Conservation (phyloP, 2,797 vertebrate genomes). For the Rhinoraja longicauda region DNA sequence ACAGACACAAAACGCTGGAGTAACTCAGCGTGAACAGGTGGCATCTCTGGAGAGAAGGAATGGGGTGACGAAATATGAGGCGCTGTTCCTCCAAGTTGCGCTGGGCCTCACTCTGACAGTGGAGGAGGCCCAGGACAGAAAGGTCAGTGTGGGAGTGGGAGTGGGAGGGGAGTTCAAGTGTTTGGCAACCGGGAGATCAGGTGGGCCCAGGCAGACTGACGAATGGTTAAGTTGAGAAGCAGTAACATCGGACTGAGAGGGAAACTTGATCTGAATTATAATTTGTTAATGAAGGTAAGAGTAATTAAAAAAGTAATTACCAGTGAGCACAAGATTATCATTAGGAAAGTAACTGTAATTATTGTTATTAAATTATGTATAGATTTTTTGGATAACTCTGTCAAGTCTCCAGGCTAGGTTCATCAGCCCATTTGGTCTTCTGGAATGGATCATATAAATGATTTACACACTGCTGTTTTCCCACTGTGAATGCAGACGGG, state of each 20-base stretch:
- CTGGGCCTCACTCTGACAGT: too few species aligned
- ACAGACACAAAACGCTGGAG: too few species aligned
- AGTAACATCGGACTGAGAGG: not conserved
- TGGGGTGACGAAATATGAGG: too few species aligned
- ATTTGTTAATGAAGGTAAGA: not conserved
- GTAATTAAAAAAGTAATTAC: slow-evolving; percentile 29
- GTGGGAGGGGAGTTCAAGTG: too few species aligned
- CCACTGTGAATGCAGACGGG: too few species aligned
- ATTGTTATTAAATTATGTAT: slow-evolving; percentile 17
- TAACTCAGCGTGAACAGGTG: too few species aligned
- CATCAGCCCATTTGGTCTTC: not conserved
- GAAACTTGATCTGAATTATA: slow-evolving; percentile 16
- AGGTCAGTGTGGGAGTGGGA: too few species aligned
- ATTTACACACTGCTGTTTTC: not conserved
- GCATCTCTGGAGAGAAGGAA: too few species aligned
- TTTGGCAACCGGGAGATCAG: too few species aligned
- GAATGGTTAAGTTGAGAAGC: not conserved
- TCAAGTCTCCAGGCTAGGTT: not conserved
- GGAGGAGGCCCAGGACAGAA: too few species aligned
- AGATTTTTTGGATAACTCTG: slow-evolving; percentile 4
- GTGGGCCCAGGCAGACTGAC: too few species aligned
- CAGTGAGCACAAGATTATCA: not conserved
- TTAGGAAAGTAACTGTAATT: slow-evolving; percentile 29
- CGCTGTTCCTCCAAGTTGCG: too few species aligned
- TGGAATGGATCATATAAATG: not conserved